Base-by-base conservation (phyloP, 1,140 invertebrate species). In the Drosophila ambigua region DNA sequence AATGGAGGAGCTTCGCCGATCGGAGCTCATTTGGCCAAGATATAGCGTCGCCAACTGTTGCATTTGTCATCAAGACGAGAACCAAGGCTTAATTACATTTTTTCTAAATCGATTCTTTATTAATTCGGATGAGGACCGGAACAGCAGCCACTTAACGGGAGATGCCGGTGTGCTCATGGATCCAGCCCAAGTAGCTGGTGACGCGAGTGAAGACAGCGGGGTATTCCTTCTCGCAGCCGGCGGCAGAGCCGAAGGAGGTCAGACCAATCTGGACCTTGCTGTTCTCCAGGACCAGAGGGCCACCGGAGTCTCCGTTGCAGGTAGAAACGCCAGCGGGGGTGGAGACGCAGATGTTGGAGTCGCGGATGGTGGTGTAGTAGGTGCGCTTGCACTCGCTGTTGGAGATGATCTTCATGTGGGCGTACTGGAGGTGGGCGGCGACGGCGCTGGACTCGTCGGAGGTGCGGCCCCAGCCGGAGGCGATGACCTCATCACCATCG, bases 181-280 rank as follows among this genome's bases (percentile, higher is more conserved):
- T 93, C 94, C 94, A 95, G 52, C 89, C 77, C 28, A 93, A 77
- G 91, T 92, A 94, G 63, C 79, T 92, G 50, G 93, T 93, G 20
- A 94, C 82, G 69, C 94, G 92, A 9, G 93, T 93, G 78, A 92
- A 94, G 5, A 91, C 93, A 57, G 92, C 91, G 24, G 93, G 94
- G 51, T 79, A 91, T 26, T 92, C 92, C 24, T 82, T 75, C 65
- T 92, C 92, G 77, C 94, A 95, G 9, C 93, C 93, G 13, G 82
- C 63, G n/a, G 74, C 60, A 20, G 92, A 91, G 35, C 93, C 93
- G 75, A 94, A 94, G 15, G 93, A 94, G 26, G 92, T 93, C 23
- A 94, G 82, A 75, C 94, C 94, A 59, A 94, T 76, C 52, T 80
- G 78, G 9, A 77, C 57, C 59, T 79, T 75, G 39, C 20, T 16